A percentile compares a stretch with the other conserved stretches of the same genome.
Conservation (phyloP, 1,140 invertebrate genomes). For the Trichonephila inaurata region DNA sequence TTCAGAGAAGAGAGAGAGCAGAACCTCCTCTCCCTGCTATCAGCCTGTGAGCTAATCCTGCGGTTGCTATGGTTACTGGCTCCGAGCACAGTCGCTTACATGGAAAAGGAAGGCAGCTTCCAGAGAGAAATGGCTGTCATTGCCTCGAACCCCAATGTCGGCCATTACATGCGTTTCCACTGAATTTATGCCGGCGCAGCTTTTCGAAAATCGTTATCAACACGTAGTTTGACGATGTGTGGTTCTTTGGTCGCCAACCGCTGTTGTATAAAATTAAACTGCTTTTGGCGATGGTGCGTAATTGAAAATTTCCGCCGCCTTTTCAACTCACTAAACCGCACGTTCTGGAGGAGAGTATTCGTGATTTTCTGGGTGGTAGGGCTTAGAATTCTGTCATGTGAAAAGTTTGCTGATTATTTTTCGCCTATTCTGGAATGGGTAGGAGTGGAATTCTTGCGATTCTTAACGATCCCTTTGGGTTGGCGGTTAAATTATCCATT, state of each 20-base stretch:
- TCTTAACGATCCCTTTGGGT: too few relatives aligned
- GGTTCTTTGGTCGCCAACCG: not conserved
- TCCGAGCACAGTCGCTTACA: not conserved
- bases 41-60: slow-evolving; percentile 2
- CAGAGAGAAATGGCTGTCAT: slow-evolving; percentile 23
- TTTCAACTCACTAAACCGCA: not conserved
- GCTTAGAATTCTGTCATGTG: too few relatives aligned
- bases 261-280: not conserved
- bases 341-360: not conserved
- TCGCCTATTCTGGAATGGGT: too few relatives aligned
- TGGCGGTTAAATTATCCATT: too few relatives aligned
- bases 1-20: not conserved
- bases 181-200: not conserved
- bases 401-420: too few relatives aligned
- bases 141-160: slow-evolving; percentile 3
- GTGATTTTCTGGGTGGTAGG: too few relatives aligned
- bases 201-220: slow-evolving; percentile 31
- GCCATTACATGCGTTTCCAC: not conserved
- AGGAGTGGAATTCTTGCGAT: too few relatives aligned
- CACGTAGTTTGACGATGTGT: slow-evolving; percentile 14
- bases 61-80: not conserved
- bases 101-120: not conserved
- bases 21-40: not conserved
- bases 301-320: slow-evolving; percentile 5
- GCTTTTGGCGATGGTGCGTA: not conserved